Evolutionary conservation across 2,797 vertebrate genomes (phyloP).

Genomic region (Fratercula arctica): DNA sequence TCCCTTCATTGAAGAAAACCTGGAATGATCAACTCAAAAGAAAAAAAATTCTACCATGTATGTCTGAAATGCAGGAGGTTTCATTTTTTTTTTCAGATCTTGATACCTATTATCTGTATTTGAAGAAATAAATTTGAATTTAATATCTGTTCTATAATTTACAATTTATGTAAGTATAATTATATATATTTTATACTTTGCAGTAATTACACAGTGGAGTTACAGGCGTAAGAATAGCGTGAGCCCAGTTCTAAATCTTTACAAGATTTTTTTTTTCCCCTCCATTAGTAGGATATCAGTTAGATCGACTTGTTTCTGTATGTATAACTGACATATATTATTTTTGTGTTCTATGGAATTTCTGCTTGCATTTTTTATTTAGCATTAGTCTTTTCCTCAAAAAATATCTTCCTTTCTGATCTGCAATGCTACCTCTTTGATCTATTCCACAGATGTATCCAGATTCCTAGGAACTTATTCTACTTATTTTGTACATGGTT

Average conservation of each 20-base stretch:
- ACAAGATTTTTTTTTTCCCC: neutral
- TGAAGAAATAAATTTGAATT: neutral
- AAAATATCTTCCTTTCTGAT: neutral
- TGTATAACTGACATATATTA: neutral
- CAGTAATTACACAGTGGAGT: neutral
- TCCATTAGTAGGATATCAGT: neutral
- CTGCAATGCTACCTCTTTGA: neutral
- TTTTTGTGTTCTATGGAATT: neutral
- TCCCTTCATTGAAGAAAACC: neutral
- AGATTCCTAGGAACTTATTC: neutral
- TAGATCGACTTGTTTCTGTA: neutral
- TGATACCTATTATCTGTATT: neutral
- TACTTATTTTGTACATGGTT: neutral
- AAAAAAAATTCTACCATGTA: accelerated
- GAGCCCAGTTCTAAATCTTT: neutral
- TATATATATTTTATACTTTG: neutral
- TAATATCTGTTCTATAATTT: neutral
- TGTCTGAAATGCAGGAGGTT: neutral
- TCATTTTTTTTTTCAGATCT: neutral
- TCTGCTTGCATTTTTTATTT: neutral
- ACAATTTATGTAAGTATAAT: neutral
- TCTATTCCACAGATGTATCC: neutral
- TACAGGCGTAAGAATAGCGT: neutral
- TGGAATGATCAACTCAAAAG: neutral
- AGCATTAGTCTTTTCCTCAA: neutral